phyloP scores from a whole-genome alignment of 2,113 vertebrate genomes.

The Argyrosomus japonicus region DNA sequence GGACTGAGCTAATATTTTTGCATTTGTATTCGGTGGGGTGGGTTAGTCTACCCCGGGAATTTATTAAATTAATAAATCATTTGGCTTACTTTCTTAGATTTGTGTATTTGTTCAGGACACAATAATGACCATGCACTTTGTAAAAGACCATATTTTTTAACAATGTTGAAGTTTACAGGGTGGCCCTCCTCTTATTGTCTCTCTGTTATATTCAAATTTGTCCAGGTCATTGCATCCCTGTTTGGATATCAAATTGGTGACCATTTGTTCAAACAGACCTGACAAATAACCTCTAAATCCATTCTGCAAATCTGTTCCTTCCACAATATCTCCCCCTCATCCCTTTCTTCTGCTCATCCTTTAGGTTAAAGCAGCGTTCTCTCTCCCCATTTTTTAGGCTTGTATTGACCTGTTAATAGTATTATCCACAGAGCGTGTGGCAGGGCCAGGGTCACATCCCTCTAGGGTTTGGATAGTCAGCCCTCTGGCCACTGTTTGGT shows the following conservation, averaged over 20 bases:
- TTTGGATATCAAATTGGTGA: constrained; percentile 42
- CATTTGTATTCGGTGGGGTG: background rate
- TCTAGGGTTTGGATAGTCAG: constrained; percentile 74
- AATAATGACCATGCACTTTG: background rate
- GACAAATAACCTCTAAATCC: constrained; percentile 44
- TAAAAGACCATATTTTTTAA: background rate
- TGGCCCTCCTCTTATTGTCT: background rate
- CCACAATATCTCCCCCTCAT: constrained; percentile 40
- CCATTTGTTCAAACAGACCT: constrained; percentile 60
- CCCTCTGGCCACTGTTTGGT: constrained; percentile 72
- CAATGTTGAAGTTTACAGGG: background rate
- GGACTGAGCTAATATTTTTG: constrained; percentile 21
- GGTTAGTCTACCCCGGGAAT: background rate
- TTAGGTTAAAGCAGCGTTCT: constrained; percentile 46
- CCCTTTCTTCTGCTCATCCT: constrained; percentile 51
- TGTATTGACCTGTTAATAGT: constrained; percentile 81
- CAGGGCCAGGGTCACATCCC: constrained; percentile 76
- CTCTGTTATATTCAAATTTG: background rate
- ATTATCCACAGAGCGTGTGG: constrained; percentile 81
- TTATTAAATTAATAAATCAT: background rate
- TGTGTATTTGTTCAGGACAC: constrained; percentile 10
- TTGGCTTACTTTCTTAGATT: background rate
- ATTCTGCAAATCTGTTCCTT: constrained; percentile 48
- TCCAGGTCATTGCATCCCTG: constrained; percentile 19
- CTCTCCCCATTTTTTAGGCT: constrained; percentile 38